A percentile compares a stretch with the other conserved stretches of the same genome.
Conservation (phyloP, 2,888 invertebrate genomes). For the Tethea ocularis region DNA sequence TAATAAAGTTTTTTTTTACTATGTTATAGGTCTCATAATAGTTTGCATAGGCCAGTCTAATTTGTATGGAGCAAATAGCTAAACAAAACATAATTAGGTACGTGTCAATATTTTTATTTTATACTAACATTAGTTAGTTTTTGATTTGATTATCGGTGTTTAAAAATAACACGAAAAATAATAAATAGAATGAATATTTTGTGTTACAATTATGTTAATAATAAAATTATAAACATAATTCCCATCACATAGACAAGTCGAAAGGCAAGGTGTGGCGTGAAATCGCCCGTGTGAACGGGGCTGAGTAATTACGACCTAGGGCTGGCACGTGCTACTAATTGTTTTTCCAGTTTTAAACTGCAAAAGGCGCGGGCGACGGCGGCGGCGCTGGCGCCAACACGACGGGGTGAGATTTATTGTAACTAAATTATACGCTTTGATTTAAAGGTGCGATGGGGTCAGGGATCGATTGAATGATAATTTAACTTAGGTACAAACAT, state of each 20-base stretch:
- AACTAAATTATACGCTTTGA: constrained; percentile 61
- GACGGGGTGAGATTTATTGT: constrained; percentile 49
- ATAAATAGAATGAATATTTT: too few relatives aligned
- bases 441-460: constrained; percentile 43
- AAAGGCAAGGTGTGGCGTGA: constrained; percentile 45
- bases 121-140: too few relatives aligned
- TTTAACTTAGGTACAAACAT: background rate
- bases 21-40: too few relatives aligned
- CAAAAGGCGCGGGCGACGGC: constrained; percentile 33
- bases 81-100: too few relatives aligned
- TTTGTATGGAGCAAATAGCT: too few relatives aligned
- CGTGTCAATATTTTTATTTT: too few relatives aligned
- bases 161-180: background rate
- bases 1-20: too few relatives aligned
- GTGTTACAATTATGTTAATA: too few relatives aligned
- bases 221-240: background rate
- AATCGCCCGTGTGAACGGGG: constrained; percentile 45
- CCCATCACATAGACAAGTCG: constrained; percentile 19
- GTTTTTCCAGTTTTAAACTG: constrained; percentile 50
- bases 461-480: constrained; percentile 10
- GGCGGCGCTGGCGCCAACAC: constrained; percentile 11
- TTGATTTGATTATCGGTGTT: too few relatives aligned
- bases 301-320: constrained; percentile 51
- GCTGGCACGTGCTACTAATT: constrained; percentile 71
- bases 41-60: too few relatives aligned